These are phyloP conservation scores for Sander vitreus DNA, from an alignment of 2,113 vertebrate species.

Conservation along the genomic window DNA sequence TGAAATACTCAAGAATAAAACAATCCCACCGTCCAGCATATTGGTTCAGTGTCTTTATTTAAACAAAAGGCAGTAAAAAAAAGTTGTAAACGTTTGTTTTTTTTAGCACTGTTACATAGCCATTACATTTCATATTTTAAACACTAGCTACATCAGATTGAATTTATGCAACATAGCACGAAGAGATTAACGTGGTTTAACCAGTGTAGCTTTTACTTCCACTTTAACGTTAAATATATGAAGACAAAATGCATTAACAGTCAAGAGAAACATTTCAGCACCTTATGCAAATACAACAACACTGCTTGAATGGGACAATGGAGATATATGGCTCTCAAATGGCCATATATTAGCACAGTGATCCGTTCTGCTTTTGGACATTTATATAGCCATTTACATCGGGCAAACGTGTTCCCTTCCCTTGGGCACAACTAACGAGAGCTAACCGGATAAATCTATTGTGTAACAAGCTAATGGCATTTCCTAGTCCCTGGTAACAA, in stretches of 20 bases:
- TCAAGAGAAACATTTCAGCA: neutral
- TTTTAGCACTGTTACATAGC: neutral
- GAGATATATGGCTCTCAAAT: neutral
- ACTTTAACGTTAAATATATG: neutral
- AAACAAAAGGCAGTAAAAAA: slow-evolving; percentile 25
- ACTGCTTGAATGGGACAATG: neutral
- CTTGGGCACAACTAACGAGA: slow-evolving; percentile 1
- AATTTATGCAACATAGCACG: slow-evolving; percentile 21
- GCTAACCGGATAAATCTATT: slow-evolving; percentile 43
- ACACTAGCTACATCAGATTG: neutral
- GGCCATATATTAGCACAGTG: neutral
- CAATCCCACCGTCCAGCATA: slow-evolving; percentile 19
- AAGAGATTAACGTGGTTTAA: neutral
- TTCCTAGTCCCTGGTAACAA: neutral
- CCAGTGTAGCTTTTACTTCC: neutral
- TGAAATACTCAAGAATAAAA: slow-evolving; percentile 1
- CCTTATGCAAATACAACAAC: neutral
- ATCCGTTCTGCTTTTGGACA: neutral
- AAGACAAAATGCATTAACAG: neutral
- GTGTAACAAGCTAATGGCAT: slow-evolving; percentile 46
- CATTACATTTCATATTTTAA: slow-evolving; percentile 9
- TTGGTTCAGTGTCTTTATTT: slow-evolving; percentile 71
- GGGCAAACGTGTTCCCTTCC: neutral
- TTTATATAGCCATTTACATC: neutral
- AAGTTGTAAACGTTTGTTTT: neutral